Base-by-base conservation (phyloP, 2,113 vertebrate genomes). In the Sitta europaea region DNA sequence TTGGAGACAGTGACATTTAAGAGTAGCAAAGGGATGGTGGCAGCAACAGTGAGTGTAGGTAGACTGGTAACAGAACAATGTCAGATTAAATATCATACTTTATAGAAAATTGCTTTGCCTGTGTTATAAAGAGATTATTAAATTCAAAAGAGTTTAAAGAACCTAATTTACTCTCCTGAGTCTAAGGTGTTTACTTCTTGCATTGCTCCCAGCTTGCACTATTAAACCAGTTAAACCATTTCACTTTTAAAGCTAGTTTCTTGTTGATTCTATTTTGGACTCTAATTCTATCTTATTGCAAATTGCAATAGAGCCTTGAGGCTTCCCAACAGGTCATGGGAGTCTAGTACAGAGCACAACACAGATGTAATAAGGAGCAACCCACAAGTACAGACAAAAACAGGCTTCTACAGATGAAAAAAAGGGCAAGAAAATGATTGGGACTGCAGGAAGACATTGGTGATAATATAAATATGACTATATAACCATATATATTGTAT, bases 241-340 rank as follows among this genome's bases (percentile, higher is more conserved):
- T 80, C 63, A 71, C 43, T 88, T 93, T 77, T 55, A 80, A 24
- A 3, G 51, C 43, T 80, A 74, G 76, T 80, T 90, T 88, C 91
- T 92, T 19, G 55, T 58, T 90, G 75, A 90, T 93, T 94, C 92
- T 88, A 92, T 94, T 94, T 86, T 50, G 43, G 35, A 45, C 77
- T 92, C 50, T 93, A 95, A 92, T 95, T 94, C 86, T 81, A 42
- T 92, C 50, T 79, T 86, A 83, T 59, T 86, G 75, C 28, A 90
- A 90, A 80, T 59, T 80, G 29, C 59, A 94, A 36, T 55, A 86
- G 88, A 71, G 72, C 75, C 79, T 90, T 5, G 1, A 92, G 92
- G 86, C 79, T 86, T 90, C 63, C 33, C 22, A 58, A 54, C 35
- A 95, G 51, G 83, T 95, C 83, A 67, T 51, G 27, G 13, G 11